Percentiles rank a stretch among this genome's conserved stretches.
phyloP scores from a whole-genome alignment of 2,888 invertebrate species.

The Nasonia oneida region DNA sequence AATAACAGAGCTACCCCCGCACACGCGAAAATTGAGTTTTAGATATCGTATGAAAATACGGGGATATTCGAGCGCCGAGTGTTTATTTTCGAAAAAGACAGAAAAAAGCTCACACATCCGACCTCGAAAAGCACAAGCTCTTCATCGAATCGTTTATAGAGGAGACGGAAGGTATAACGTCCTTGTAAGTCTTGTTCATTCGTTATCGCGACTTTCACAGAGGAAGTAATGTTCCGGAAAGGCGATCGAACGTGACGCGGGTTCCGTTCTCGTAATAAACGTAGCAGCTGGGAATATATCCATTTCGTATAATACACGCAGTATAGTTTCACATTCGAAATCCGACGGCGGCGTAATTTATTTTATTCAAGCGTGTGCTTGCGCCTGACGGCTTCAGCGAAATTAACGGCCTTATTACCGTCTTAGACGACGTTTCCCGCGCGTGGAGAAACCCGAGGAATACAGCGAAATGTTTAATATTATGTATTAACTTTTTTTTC shows the following conservation, averaged over 20 bases:
- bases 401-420: too few relatives aligned
- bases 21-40: not conserved
- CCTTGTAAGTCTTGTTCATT: slow-evolving; percentile 33
- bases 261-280: slow-evolving; percentile 26
- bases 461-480: not conserved
- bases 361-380: not conserved
- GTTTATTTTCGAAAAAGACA: too few relatives aligned
- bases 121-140: not conserved
- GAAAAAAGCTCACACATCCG: not conserved
- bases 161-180: not conserved
- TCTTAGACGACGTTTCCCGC: not conserved
- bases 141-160: not conserved
- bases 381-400: not conserved
- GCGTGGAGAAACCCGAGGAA: not conserved
- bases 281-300: not conserved
- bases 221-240: slow-evolving; percentile 29
- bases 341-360: not conserved
- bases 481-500: not conserved
- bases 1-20: too few relatives aligned
- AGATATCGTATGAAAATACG: not conserved
- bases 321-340: slow-evolving; percentile 12
- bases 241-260: slow-evolving; percentile 40
- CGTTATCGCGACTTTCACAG: slow-evolving; percentile 19
- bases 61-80: too few relatives aligned
- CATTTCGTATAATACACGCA: not conserved